Evolutionary conservation across 2,113 vertebrate species (phyloP).

Genomic region (Nipponia nippon): DNA sequence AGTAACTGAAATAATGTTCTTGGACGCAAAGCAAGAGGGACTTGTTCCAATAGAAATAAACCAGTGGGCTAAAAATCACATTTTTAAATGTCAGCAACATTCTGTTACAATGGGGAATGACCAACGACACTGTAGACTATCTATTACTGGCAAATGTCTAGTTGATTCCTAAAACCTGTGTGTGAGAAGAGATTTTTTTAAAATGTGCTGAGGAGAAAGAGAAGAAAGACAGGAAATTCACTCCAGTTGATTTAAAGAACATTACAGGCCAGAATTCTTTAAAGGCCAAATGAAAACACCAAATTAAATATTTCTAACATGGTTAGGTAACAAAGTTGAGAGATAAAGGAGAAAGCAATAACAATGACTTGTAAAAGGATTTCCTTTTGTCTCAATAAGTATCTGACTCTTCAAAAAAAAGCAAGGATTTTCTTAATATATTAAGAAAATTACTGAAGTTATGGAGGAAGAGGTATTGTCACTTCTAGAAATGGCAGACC

Average conservation of each 20-base stretch:
- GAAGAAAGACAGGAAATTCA: background rate
- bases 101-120: background rate
- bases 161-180: background rate
- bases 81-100: background rate
- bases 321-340: background rate
- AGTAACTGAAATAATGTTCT: background rate
- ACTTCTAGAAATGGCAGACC: background rate
- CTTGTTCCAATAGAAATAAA: conserved; percentile 16
- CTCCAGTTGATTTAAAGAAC: background rate
- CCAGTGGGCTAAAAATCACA: background rate
- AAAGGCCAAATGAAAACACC: background rate
- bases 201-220: background rate
- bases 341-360: background rate
- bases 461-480: background rate
- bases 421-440: background rate
- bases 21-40: background rate
- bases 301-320: background rate
- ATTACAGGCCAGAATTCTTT: background rate
- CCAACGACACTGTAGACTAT: background rate
- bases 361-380: background rate
- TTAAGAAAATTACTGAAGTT: background rate
- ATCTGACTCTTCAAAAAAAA: background rate
- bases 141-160: background rate
- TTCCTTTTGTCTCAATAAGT: background rate
- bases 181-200: background rate